Evolutionary conservation across 2,888 invertebrate genomes (phyloP), one percentile per base, ranked within the genome.

Genomic region (Hanleya hanleyi): DNA sequence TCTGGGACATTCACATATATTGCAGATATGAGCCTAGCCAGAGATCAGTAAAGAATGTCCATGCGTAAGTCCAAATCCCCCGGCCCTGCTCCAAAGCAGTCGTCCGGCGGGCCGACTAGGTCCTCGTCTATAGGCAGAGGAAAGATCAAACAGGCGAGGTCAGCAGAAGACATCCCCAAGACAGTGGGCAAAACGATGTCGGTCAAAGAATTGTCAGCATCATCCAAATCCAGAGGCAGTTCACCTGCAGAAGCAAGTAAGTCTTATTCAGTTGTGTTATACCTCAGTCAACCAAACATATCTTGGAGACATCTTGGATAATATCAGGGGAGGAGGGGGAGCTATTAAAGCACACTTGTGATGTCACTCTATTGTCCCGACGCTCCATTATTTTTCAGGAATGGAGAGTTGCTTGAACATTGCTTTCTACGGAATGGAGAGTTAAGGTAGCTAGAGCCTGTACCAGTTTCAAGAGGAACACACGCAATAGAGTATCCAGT

Each of bases 131-230:
- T 76, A 66, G 81, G 80, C n/a, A 75, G 68, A 6, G 70, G 72
- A 7, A 51, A 65, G 26, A 32, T 75, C 33, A 76, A 71, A 67
- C 77, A 80, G 47, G 80, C 85, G 32, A 80, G 82, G 38, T 87
- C 86, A 26, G 83, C 86, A 1, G 86, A 87, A 74, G 84, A 87
- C 67, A 79, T 86, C 33, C 82, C 84, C 4, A 75, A 82, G 18
- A 37, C 35, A 18, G 2, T 64, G 29, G 15, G 18, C 22, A 35
- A 29, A 35, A 18, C 37, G 37, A 15, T 29, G 2, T 33, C 18
- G 1, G 38, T 18, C 18, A 15, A 37, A 64, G 64, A 64, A 15
- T 15, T 26, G 15, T 1, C 35, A 35, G 4, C 64, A 36, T 18
- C 35, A 26, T 57, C 57, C 12, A 57, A 57, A 57, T 57, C 57